Base-by-base conservation (phyloP, 2,797 vertebrate genomes). In the Crenuchus spilurus region DNA sequence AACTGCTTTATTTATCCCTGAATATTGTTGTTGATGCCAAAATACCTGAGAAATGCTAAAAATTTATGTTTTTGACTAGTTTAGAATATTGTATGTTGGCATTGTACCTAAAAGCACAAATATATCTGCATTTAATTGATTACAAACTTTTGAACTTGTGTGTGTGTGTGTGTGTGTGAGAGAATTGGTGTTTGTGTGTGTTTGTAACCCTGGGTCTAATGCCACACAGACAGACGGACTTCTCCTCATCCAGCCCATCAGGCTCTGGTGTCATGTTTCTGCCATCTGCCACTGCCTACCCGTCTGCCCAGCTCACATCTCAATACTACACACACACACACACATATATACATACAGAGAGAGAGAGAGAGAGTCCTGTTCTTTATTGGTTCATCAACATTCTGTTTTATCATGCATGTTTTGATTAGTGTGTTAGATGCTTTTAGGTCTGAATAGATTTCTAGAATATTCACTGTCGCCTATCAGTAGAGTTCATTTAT, bases 251-350 rank as follows among this genome's bases (percentile, higher is more conserved):
- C 77, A 73, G 84, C 83, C 88, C 84, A 84, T 89, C 85, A 86
- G 85, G 86, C 88, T 87, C 84, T 88, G 86, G 90, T 92, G 87
- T 91, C 83, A 76, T 87, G 88, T 92, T 91, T 88, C 90, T 89
- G 77, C 90, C 91, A 92, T 92, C 90, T 92, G 91, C 87, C 85
- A 83, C 82, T 62, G 83, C 84, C 83, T 85, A 83, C 86, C 84
- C 64, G 82, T 81, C 77, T 83, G 77, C 74, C 76, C 72, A 37
- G 57, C 79, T 71, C 72, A 51, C 71, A 57, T 76, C 76, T 74
- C 66, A 68, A 52, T 62, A 52, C 51, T 49, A 46, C 71, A 58
- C 76, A 72, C 67, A 67, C 67, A 52, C 61, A 54, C 60, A 70
- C 48, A 75, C 75, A 74, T 64, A 64, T 48, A 72, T 46, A 66